Conservation (phyloP, 2,888 invertebrate species). For the Tipula vernalis region DNA sequence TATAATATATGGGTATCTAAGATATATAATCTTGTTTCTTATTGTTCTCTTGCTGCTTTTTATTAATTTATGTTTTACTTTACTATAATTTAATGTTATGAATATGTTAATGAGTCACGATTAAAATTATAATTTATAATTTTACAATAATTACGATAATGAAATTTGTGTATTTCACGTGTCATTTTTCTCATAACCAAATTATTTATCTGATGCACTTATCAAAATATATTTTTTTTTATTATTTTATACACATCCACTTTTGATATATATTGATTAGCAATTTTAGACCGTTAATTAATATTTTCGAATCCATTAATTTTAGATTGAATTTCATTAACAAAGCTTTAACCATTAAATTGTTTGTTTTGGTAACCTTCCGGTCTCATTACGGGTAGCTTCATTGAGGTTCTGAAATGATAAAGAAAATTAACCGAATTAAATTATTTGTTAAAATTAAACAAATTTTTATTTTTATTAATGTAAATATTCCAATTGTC, state of each 20-base stretch:
- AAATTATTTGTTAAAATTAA: no score
- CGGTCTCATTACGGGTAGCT: neutral
- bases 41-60: neutral
- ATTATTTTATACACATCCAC: neutral
- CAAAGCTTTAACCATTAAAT: neutral
- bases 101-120: slow-evolving; percentile 5
- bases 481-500: no score
- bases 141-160: neutral
- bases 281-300: neutral
- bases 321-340: neutral
- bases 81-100: neutral
- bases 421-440: neutral
- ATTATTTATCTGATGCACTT: neutral
- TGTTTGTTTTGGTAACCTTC: neutral
- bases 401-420: neutral
- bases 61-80: neutral
- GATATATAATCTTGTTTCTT: neutral
- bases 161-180: slow-evolving; percentile 6
- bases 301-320: neutral
- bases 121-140: neutral
- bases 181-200: slow-evolving; percentile 6
- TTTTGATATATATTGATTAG: neutral
- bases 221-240: neutral
- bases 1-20: neutral
- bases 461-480: no score